phyloP scores from a whole-genome alignment of 2,797 vertebrate species.

The Notolabrus celidotus region DNA sequence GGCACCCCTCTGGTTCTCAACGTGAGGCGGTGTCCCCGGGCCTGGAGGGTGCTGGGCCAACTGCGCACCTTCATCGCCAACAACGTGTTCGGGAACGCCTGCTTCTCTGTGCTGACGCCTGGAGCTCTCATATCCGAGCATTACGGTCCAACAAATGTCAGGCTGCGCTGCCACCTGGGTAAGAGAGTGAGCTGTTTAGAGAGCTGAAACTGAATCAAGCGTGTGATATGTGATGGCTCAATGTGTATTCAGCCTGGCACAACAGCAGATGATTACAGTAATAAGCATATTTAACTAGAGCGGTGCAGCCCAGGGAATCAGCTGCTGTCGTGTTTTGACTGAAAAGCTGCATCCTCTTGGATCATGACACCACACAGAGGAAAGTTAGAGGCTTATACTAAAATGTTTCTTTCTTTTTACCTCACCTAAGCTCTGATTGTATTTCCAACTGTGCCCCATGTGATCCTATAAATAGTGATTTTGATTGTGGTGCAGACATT shows the following conservation, averaged over 20 bases:
- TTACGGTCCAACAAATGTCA: slow-evolving; percentile 97
- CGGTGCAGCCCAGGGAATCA: slow-evolving; percentile 23
- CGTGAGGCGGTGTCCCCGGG: slow-evolving; percentile 94
- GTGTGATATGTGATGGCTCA: slow-evolving; percentile 24
- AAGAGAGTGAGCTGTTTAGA: slow-evolving; percentile 53
- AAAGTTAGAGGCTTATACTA: slow-evolving; percentile 10
- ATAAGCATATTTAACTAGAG: slow-evolving; percentile 19
- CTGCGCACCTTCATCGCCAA: slow-evolving; percentile 98
- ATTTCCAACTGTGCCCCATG: slow-evolving; percentile 26
- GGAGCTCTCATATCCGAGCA: slow-evolving; percentile 94
- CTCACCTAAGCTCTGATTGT: slow-evolving; percentile 44
- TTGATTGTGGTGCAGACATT: slow-evolving; percentile 15
- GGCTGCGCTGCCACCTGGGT: slow-evolving; percentile 98
- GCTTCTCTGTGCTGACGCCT: slow-evolving; percentile 95
- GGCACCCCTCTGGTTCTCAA: slow-evolving; percentile 94
- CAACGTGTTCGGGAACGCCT: slow-evolving; percentile 98
- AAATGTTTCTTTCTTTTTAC: slow-evolving; percentile 8
- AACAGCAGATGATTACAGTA: slow-evolving; percentile 25
- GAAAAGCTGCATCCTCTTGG: slow-evolving; percentile 26
- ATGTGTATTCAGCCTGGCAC: slow-evolving; percentile 17
- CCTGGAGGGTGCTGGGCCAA: slow-evolving; percentile 95
- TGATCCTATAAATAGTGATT: slow-evolving; percentile 23
- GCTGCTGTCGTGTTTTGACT: slow-evolving; percentile 24
- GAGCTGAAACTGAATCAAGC: slow-evolving; percentile 23
- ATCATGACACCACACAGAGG: slow-evolving; percentile 12